phyloP scores from a whole-genome alignment of 2,888 invertebrate genomes.

The Sminthurinus aureus region DNA sequence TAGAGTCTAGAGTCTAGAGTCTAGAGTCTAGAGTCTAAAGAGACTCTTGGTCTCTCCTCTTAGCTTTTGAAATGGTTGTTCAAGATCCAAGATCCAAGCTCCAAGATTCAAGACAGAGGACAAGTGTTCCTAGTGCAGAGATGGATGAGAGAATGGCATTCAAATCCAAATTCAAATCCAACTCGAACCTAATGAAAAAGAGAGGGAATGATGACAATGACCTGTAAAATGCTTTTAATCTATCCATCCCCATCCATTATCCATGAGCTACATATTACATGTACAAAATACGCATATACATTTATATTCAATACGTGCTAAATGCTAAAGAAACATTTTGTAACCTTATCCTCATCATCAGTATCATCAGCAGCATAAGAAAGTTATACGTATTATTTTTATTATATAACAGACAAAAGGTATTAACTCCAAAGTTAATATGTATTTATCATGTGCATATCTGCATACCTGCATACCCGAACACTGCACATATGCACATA shows the following conservation, averaged over 20 bases:
- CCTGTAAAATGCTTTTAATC: slow-evolving; percentile 32
- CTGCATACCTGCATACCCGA: background rate
- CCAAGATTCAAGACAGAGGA: background rate
- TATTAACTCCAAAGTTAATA: too few relatives aligned
- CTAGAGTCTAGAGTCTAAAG: background rate
- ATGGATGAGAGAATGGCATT: background rate
- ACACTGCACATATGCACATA: background rate
- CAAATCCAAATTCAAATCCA: too few relatives aligned
- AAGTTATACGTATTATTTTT: too few relatives aligned
- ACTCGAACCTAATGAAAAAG: background rate
- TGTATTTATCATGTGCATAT: background rate
- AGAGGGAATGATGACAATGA: slow-evolving; percentile 24
- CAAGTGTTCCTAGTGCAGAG: background rate
- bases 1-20: background rate
- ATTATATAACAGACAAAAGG: too few relatives aligned
- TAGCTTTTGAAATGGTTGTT: background rate
- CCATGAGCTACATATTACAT: background rate
- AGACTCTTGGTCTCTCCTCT: background rate
- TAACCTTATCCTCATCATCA: too few relatives aligned
- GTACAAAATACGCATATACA: too few relatives aligned
- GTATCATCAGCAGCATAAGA: too few relatives aligned
- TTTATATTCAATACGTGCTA: too few relatives aligned
- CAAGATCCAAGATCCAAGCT: background rate
- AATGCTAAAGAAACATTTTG: too few relatives aligned
- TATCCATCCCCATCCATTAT: slow-evolving; percentile 7